phyloP scores from a whole-genome alignment of 1,140 invertebrate genomes.

The Drosophila sturtevanti region DNA sequence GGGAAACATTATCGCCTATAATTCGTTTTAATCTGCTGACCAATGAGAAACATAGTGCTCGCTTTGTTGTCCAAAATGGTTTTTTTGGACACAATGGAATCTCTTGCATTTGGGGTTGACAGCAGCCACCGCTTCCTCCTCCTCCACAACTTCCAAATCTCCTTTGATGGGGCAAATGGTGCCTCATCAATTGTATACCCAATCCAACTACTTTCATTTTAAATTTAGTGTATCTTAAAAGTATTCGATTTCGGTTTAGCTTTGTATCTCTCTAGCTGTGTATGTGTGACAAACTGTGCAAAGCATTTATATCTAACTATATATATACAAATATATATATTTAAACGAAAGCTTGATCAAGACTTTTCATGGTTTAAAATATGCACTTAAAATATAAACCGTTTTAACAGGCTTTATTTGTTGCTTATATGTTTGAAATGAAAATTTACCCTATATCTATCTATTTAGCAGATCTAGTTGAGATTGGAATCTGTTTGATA shows the following conservation, averaged over 20 bases:
- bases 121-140: not conserved
- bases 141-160: not conserved
- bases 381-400: too few relatives aligned
- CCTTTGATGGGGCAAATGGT: not conserved
- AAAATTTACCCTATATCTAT: too few relatives aligned
- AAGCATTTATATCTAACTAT: not conserved
- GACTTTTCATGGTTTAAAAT: not conserved
- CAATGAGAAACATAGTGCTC: slow-evolving; percentile 34
- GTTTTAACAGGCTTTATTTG: too few relatives aligned
- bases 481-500: too few relatives aligned
- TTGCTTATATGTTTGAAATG: too few relatives aligned
- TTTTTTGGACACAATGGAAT: slow-evolving; percentile 46
- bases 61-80: slow-evolving; percentile 38
- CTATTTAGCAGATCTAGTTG: too few relatives aligned
- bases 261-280: slow-evolving; percentile 5
- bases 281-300: not conserved
- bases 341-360: not conserved
- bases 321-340: not conserved
- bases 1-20: not conserved
- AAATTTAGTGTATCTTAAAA: slow-evolving; percentile 20
- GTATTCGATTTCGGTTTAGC: slow-evolving; percentile 28
- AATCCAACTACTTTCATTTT: slow-evolving; percentile 59
- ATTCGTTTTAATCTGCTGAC: slow-evolving; percentile 29
- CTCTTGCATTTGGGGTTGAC: slow-evolving; percentile 23
- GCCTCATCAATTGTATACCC: slow-evolving; percentile 38